Conservation (phyloP, 2,888 invertebrate species). For the Coecobrya sp. region DNA sequence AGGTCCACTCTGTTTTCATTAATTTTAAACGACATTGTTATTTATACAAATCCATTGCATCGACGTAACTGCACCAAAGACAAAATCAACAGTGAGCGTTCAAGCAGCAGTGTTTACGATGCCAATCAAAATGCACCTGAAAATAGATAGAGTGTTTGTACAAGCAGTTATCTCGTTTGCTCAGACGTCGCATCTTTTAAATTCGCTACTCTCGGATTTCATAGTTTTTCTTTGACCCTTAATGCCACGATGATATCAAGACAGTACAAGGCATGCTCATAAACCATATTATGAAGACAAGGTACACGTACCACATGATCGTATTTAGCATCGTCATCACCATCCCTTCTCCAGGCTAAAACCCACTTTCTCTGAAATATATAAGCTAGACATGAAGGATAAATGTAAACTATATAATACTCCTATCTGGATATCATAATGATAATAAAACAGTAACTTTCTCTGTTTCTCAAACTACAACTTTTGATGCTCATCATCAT, state of each 20-base stretch:
- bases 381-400: too few species aligned
- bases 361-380: too few species aligned
- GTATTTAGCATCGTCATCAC: too few species aligned
- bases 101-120: neutral
- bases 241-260: too few species aligned
- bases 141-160: neutral
- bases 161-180: neutral
- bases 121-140: neutral
- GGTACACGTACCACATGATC: too few species aligned
- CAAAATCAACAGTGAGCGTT: neutral
- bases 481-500: neutral
- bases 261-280: too few species aligned
- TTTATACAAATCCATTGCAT: too few species aligned
- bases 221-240: neutral
- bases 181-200: neutral
- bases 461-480: neutral
- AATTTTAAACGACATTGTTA: neutral
- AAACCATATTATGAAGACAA: too few species aligned
- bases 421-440: too few species aligned
- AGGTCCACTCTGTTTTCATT: neutral
- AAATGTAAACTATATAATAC: too few species aligned
- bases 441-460: neutral
- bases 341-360: too few species aligned
- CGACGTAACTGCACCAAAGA: too few species aligned
- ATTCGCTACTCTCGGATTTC: neutral